phyloP scores from a whole-genome alignment of 2,113 vertebrate genomes.

The Ptilorrhoa leucosticta region DNA sequence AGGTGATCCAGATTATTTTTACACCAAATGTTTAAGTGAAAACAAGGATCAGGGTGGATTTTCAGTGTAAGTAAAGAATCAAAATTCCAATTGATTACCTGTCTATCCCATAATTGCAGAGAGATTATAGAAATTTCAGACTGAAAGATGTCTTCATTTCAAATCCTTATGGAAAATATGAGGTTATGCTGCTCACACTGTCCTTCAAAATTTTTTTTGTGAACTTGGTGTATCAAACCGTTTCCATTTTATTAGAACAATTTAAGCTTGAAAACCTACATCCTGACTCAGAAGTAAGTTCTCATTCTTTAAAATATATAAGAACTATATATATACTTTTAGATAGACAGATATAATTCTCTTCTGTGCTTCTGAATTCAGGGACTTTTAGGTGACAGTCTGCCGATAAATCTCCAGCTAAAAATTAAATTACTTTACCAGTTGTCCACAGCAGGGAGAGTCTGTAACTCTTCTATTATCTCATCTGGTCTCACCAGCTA shows the following conservation, averaged over 20 bases:
- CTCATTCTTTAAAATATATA: not conserved
- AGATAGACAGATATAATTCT: not conserved
- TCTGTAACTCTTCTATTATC: not conserved
- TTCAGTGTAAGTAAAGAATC: not conserved
- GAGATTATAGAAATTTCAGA: not conserved
- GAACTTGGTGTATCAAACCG: not conserved
- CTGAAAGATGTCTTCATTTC: not conserved
- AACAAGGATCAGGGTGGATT: not conserved
- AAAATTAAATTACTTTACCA: not conserved
- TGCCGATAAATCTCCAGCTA: not conserved
- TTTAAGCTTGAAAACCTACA: not conserved
- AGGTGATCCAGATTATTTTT: not conserved
- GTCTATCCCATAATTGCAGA: not conserved
- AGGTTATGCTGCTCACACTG: not conserved
- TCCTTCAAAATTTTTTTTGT: accelerated
- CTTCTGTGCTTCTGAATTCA: not conserved
- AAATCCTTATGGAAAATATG: not conserved
- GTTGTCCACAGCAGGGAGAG: not conserved
- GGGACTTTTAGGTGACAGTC: not conserved
- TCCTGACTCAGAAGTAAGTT: not conserved
- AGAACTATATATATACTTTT: not conserved
- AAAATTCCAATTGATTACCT: not conserved
- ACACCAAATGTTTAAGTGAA: not conserved
- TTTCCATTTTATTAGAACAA: not conserved
- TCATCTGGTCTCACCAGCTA: not conserved